phyloP scores from a whole-genome alignment of 2,797 vertebrate species.

The Chloroceryle inda region DNA sequence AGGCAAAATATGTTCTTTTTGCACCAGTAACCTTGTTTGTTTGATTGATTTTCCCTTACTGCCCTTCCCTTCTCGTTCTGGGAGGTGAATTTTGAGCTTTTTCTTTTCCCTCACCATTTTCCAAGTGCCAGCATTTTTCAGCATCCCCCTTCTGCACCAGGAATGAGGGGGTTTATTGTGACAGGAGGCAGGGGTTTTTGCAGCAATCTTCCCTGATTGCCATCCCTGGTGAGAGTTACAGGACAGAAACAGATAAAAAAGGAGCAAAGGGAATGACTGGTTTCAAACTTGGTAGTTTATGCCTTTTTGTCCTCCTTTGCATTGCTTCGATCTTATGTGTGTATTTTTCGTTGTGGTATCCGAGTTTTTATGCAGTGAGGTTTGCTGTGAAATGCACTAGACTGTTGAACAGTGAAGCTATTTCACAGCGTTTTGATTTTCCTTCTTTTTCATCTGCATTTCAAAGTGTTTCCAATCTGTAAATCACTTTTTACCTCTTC shows the following conservation, averaged over 20 bases:
- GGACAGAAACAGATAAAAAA: not conserved
- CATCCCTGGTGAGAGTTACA: not conserved
- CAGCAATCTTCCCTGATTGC: not conserved
- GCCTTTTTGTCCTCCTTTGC: not conserved
- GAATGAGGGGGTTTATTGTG: not conserved
- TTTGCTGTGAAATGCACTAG: not conserved
- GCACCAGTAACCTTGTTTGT: not conserved
- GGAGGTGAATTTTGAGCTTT: not conserved
- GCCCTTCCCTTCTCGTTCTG: not conserved
- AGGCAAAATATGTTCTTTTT: not conserved
- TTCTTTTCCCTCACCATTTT: not conserved
- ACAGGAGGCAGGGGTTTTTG: not conserved
- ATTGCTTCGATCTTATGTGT: not conserved
- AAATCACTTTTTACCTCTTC: not conserved
- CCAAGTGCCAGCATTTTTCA: not conserved
- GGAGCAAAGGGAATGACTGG: not conserved
- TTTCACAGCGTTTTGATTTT: not conserved
- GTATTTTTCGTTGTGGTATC: not conserved
- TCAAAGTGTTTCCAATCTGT: not conserved
- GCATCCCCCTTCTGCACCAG: not conserved
- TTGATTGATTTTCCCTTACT: not conserved
- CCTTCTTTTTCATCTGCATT: not conserved
- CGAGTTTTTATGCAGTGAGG: not conserved
- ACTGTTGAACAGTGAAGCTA: not conserved
- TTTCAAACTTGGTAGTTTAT: not conserved